Evolutionary conservation across 2,888 invertebrate species (phyloP).

Genomic region (Cheilosia scutellata): DNA sequence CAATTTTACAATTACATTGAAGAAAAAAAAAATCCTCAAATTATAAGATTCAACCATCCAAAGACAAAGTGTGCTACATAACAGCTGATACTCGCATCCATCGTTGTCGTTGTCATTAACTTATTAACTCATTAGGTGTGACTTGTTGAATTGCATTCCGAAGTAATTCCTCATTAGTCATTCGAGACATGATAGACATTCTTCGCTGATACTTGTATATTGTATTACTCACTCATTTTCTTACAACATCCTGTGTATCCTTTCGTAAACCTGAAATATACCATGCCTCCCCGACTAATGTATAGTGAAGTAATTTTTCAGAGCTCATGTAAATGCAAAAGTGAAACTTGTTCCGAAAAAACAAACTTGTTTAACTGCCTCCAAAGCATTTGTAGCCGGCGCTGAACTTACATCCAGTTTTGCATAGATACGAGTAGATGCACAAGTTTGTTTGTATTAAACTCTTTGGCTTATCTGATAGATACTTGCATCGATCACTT

Average conservation of each 20-base stretch:
- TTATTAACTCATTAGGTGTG: conserved; percentile 33
- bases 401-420: conserved; percentile 17
- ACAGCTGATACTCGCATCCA: not conserved
- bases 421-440: not conserved
- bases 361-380: conserved; percentile 48
- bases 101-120: conserved; percentile 12
- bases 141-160: conserved; percentile 36
- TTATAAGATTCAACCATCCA: not conserved
- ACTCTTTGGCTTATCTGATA: conserved; percentile 36
- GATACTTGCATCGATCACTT: conserved; percentile 48
- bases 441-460: conserved; percentile 34
- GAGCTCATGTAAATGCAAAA: conserved; percentile 48
- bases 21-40: too few species aligned
- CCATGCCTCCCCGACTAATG: conserved; percentile 40
- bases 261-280: conserved; percentile 11
- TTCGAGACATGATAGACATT: conserved; percentile 9
- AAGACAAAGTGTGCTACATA: not conserved
- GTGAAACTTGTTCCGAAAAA: conserved; percentile 54
- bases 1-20: not conserved
- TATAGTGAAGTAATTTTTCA: conserved; percentile 27
- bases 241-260: conserved; percentile 12
- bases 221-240: not conserved
- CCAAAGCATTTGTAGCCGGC: not conserved
- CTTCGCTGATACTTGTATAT: not conserved
- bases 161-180: conserved; percentile 45